phyloP scores from a whole-genome alignment of 2,797 vertebrate species.

The Eremophila alpestris region DNA sequence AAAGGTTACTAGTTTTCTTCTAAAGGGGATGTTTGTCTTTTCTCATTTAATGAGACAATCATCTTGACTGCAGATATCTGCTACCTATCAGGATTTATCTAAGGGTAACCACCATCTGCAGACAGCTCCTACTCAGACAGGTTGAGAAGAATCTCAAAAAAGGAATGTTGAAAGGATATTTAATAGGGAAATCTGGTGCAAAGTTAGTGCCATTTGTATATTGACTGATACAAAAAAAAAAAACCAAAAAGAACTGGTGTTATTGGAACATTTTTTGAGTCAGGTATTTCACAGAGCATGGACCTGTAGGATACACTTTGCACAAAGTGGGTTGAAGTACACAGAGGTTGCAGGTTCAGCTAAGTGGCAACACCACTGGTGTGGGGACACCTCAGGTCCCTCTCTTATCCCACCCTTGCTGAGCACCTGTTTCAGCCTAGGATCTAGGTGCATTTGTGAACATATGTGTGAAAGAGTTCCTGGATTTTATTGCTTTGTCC shows the following conservation, averaged over 20 bases:
- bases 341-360: neutral
- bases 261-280: neutral
- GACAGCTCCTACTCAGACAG: neutral
- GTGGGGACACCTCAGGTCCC: neutral
- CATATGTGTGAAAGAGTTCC: neutral
- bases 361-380: neutral
- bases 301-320: neutral
- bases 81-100: neutral
- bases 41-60: conserved; percentile 47
- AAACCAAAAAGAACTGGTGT: neutral
- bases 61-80: neutral
- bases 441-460: neutral
- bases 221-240: neutral
- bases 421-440: neutral
- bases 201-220: neutral
- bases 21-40: conserved; percentile 53
- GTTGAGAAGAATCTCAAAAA: neutral
- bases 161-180: neutral
- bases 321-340: neutral
- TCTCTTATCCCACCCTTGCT: neutral
- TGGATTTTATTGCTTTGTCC: neutral
- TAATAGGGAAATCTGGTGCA: neutral
- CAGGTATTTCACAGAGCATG: neutral
- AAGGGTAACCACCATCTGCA: neutral
- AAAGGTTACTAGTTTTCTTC: conserved; percentile 56